Conservation (phyloP, 1,140 invertebrate genomes). For the Drosophila yakuba region DNA sequence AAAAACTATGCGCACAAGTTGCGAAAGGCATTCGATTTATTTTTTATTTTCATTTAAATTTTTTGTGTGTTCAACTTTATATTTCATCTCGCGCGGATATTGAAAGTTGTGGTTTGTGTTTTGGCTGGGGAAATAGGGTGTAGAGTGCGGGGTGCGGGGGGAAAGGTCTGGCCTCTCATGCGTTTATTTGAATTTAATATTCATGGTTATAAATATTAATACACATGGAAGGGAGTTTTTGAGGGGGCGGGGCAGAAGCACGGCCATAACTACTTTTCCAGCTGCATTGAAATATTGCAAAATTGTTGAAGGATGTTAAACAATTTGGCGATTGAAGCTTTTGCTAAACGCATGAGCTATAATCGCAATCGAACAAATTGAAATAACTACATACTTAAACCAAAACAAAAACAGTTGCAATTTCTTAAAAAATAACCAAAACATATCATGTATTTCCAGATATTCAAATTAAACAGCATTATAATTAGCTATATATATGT, state of each 20-base stretch:
- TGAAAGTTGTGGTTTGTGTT: constrained; percentile 75
- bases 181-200: constrained; percentile 77
- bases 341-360: constrained; percentile 31
- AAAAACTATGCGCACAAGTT: constrained; percentile 58
- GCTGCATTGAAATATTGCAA: constrained; percentile 62
- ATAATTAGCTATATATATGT: too few species aligned
- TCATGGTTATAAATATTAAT: constrained; percentile 80
- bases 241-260: not conserved
- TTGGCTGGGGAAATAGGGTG: not conserved
- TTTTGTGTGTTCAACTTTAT: constrained; percentile 38
- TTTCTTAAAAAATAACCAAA: not conserved
- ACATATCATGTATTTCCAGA: too few species aligned
- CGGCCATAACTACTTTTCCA: constrained; percentile 10
- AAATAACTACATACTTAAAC: too few species aligned
- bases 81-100: constrained; percentile 62
- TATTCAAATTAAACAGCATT: not conserved
- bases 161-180: constrained; percentile 39
- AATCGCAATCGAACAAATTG: constrained; percentile 6
- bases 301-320: constrained; percentile 72
- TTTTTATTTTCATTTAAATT: constrained; percentile 36
- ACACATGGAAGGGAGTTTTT: constrained; percentile 10
- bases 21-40: constrained; percentile 59
- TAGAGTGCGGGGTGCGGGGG: not conserved
- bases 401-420: not conserved
- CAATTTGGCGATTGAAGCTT: constrained; percentile 61